Evolutionary conservation across 2,797 vertebrate genomes (phyloP).

Genomic region (Rhinophrynus dorsalis): DNA sequence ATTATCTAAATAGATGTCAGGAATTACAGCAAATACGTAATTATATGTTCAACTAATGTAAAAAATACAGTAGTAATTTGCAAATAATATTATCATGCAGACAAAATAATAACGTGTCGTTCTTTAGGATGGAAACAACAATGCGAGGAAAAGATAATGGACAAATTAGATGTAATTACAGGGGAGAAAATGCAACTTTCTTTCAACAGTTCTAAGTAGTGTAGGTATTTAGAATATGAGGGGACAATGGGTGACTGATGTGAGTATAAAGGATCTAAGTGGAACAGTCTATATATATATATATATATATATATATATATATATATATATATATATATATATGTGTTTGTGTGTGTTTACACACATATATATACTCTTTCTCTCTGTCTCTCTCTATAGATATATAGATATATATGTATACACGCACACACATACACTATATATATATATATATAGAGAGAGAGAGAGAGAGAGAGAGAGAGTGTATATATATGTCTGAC

Average conservation of each 20-base stretch:
- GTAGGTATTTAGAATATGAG: constrained; percentile 43
- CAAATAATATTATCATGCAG: constrained; percentile 64
- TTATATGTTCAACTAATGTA: constrained; percentile 52
- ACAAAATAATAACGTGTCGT: constrained; percentile 56
- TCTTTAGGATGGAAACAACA: constrained; percentile 54
- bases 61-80: constrained; percentile 58
- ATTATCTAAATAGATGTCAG: constrained; percentile 50
- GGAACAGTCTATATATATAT: neutral
- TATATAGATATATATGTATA: no score
- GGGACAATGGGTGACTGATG: constrained; percentile 9
- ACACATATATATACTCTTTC: neutral
- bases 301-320: neutral
- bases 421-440: no score
- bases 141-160: constrained; percentile 56
- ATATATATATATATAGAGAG: no score
- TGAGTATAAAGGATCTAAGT: neutral
- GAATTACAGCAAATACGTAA: constrained; percentile 59
- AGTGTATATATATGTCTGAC: neutral
- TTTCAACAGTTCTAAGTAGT: constrained; percentile 43
- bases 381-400: no score
- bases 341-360: neutral
- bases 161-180: constrained; percentile 62
- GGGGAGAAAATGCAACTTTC: constrained; percentile 51
- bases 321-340: constrained; percentile 12
- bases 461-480: no score